Evolutionary conservation across 2,113 vertebrate species (phyloP).

Genomic region (Nothoprocta pentlandii): DNA sequence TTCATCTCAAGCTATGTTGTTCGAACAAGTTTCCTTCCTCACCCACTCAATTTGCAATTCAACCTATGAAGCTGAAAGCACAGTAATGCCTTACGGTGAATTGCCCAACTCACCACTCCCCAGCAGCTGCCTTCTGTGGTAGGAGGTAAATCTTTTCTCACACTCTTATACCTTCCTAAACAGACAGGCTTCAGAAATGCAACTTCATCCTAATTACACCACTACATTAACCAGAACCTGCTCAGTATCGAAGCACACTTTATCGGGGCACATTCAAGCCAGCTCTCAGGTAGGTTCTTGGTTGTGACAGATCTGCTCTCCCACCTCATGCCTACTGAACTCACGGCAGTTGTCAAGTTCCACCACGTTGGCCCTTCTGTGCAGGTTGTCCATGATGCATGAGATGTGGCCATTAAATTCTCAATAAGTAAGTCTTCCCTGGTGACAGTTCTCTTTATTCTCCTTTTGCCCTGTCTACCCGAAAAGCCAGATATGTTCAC

Average conservation of each 20-base stretch:
- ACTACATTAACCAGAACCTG: not conserved
- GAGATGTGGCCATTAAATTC: not conserved
- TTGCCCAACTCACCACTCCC: conserved; percentile 49
- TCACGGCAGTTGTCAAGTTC: not conserved
- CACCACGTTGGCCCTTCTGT: not conserved
- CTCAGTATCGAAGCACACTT: accelerated
- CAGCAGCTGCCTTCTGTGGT: not conserved
- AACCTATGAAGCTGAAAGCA: not conserved
- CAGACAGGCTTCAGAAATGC: not conserved
- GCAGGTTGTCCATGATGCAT: not conserved
- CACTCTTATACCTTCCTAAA: not conserved
- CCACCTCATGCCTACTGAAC: not conserved
- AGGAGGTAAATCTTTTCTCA: not conserved
- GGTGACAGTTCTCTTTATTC: not conserved
- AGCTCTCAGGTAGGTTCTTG: not conserved
- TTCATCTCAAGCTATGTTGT: conserved; percentile 20
- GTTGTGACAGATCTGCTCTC: not conserved
- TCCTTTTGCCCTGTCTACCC: not conserved
- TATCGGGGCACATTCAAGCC: no score
- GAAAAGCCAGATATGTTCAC: not conserved
- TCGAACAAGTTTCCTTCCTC: conserved; percentile 53
- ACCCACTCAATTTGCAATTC: conserved; percentile 15
- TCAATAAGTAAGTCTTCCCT: not conserved
- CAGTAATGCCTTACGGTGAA: not conserved
- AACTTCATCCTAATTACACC: not conserved